Conservation (phyloP, 2,797 vertebrate species). For the Lutjanus argentimaculatus region DNA sequence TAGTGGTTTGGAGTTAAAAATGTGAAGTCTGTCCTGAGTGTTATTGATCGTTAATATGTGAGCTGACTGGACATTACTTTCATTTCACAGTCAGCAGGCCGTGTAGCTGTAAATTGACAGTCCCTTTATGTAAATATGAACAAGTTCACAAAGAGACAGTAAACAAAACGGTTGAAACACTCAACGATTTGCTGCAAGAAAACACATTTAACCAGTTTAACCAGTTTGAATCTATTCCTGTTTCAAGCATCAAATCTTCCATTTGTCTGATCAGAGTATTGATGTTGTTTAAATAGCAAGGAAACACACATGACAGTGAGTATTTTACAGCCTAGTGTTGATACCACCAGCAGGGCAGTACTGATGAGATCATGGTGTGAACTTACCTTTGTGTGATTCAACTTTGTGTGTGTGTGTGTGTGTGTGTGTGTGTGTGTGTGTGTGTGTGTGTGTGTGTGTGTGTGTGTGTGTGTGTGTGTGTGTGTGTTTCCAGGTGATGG, state of each 20-base stretch:
- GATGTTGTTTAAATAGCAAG: not conserved
- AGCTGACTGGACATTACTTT: not conserved
- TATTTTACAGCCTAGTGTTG: not conserved
- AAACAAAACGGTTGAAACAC: slow-evolving; percentile 4
- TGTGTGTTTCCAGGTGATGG: slow-evolving; percentile 91
- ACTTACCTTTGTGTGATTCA: not conserved
- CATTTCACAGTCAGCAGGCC: not conserved
- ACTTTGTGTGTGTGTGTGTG: slow-evolving; percentile 61
- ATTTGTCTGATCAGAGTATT: not conserved
- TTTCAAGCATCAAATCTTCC: not conserved
- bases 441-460: slow-evolving; percentile 65
- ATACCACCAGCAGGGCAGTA: not conserved
- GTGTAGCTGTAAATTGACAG: not conserved
- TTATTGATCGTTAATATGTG: not conserved
- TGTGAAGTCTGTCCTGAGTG: not conserved
- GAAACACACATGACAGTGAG: not conserved
- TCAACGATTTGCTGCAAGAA: not conserved
- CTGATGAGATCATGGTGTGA: not conserved
- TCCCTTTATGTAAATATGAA: slow-evolving; percentile 10
- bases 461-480: slow-evolving; percentile 67
- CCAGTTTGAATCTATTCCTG: slow-evolving; percentile 12
- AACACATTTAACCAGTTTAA: slow-evolving; percentile 19
- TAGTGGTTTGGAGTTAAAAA: not conserved
- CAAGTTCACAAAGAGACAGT: slow-evolving; percentile 1
- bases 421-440: slow-evolving; percentile 64